Base-by-base conservation (phyloP, 2,797 vertebrate species). In the Australoheros facetus region DNA sequence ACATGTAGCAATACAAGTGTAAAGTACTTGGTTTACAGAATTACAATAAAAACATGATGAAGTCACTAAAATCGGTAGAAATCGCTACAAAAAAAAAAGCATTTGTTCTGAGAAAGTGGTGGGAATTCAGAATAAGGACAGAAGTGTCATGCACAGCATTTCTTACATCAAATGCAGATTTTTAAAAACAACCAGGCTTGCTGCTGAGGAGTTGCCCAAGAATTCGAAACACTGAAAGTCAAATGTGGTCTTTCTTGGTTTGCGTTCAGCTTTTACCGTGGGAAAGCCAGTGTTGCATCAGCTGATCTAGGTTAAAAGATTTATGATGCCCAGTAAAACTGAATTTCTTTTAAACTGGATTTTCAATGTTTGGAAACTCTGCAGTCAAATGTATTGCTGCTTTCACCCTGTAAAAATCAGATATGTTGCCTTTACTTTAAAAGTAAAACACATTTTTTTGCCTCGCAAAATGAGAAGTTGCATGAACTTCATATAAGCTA, bases 211-310 rank as follows among this genome's bases (percentile, higher is more conserved):
- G 56, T 39, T 76, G 34, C 14, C 2, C 16, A 71, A 75, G 4
- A 59, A 11, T n/a, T n/a, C n/a, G 16, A 6, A 32, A 69, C n/a
- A 66, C 39, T 19, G 71, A 60, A 83, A 88, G 83, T 83, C 56
- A 81, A 84, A 57, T 10, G 4, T 26, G 59, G 17, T 17, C 30
- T 4, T 19, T 12, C 39, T 21, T 71, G 14, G 7, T 4, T 32
- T 2, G 2, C 6, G 11, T 11, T 13, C 60, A 21, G 2, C 8
- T 19, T 11, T 19, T 55, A 19, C 21, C 12, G 16, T 23, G 56
- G n/a, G n/a, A 30, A 80, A 82, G 42, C 1, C 51, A 23, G 23
- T 26, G 6, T 64, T 71, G 62, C 10, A 39, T 48, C 70, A 51
- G 19, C 16, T 48, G 4, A 57, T 30, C 23, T 39, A 17, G 4